phyloP scores from a whole-genome alignment of 1,140 invertebrate genomes.

The Drosophila rufa region DNA sequence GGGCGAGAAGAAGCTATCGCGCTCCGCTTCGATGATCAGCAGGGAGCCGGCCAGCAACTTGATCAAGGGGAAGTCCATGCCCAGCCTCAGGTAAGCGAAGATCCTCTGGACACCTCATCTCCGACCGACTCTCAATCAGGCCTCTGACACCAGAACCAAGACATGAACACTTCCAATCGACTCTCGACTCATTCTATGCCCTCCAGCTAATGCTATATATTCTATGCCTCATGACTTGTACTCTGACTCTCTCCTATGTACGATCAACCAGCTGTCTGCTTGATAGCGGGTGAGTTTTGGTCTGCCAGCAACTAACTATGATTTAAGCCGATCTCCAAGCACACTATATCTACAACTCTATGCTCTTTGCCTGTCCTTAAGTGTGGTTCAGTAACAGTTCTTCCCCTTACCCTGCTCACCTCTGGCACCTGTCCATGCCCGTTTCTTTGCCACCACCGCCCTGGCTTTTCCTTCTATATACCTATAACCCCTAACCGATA shows the following conservation, averaged over 20 bases:
- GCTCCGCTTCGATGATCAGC: conserved; percentile 89
- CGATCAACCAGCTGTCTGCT: conserved; percentile 84
- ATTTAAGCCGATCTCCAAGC: conserved; percentile 23
- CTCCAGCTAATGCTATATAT: conserved; percentile 48
- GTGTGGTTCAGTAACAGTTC: conserved; percentile 1
- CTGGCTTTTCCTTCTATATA: background rate
- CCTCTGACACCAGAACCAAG: conserved; percentile 36
- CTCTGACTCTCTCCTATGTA: conserved; percentile 46
- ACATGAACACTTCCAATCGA: conserved; percentile 41
- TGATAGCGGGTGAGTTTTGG: conserved; percentile 85
- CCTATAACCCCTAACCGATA: background rate
- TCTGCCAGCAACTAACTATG: conserved; percentile 27
- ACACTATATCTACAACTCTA: conserved; percentile 11
- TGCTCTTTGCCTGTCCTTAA: conserved; percentile 9
- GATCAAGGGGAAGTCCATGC: conserved; percentile 97
- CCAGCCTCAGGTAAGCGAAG: conserved; percentile 92
- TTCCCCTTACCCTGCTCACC: conserved; percentile 15
- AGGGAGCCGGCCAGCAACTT: conserved; percentile 88
- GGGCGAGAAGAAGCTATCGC: conserved; percentile 89
- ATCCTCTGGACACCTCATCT: background rate
- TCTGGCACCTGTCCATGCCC: conserved; percentile 43
- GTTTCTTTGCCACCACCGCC: conserved; percentile 7
- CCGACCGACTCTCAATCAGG: conserved; percentile 40
- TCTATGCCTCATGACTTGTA: conserved; percentile 35
- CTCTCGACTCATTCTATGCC: conserved; percentile 35